Base-by-base conservation (phyloP, 2,797 vertebrate species). In the Megaceryle alcyon region DNA sequence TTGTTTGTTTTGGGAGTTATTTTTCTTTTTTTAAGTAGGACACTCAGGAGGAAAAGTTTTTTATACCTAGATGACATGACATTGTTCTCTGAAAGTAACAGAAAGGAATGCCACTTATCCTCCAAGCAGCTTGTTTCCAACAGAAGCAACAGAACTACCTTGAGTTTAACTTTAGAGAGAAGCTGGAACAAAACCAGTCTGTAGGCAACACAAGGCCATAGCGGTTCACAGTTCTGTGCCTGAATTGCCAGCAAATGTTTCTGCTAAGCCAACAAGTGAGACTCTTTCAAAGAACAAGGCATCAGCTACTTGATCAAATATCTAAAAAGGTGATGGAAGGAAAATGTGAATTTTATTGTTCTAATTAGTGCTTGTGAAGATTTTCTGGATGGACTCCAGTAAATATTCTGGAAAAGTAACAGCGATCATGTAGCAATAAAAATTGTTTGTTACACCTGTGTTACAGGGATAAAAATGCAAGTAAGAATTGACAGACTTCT, bases 361-460 rank as follows among this genome's bases (percentile, higher is more conserved):
- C 31, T 51, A 73, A 49, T 75, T 8, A 57, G 33, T 12, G 9
- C 16, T 71, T 87, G 28, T 49, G 10, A 87, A 73, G 44, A 25
- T 86, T 29, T 65, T 72, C 83, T 29, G 63, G 44, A 75, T 0
- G 0, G 41, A 54, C 44, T 75, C 6, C 43, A 63, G 28, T 3
- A 79, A 87, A 84, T 43, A 63, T 3, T 17, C 53, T 22, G n/a
- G 22, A 57, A 57, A 86, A 81, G n/a, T 39, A 69, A 73, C 2
- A 7, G 44, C 8, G 57, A n/a, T 12, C 13, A 41, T 0, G 1
- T 8, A 60, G 41, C 1, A 0, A 79, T 26, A 29, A 56, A 14
- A 56, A 54, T 14, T 6, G 7, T 61, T 61, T 3, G 59, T 43
- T 28, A n/a, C n/a, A 53, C 26, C 51, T 22, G 8, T 12, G 8